These are phyloP conservation scores for Andrena camellia DNA, from an alignment of 2,888 invertebrate species.

Conservation along the genomic window DNA sequence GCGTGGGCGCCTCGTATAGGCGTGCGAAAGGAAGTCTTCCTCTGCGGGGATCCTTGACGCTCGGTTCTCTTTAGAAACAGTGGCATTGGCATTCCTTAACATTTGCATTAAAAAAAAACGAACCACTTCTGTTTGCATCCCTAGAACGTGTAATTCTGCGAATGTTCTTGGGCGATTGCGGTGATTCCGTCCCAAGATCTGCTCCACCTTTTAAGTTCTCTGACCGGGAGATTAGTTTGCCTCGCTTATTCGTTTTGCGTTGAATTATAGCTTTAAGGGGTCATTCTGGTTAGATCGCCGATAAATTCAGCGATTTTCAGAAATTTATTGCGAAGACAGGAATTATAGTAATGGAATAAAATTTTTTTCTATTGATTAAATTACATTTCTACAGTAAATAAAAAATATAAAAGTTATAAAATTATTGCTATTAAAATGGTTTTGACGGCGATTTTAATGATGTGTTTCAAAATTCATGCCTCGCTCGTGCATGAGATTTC, in stretches of 20 bases:
- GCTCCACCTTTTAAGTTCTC: not conserved
- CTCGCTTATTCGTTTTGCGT: not conserved
- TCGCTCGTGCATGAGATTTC: no score
- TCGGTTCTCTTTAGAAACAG: not conserved
- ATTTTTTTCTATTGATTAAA: no score
- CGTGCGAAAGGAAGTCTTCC: constrained; percentile 64
- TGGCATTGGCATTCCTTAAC: not conserved
- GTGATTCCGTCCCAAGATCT: not conserved
- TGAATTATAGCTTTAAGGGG: not conserved
- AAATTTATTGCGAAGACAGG: no score
- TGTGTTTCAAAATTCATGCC: no score
- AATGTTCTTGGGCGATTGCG: not conserved
- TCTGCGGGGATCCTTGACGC: constrained; percentile 46
- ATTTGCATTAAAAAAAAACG: no score
- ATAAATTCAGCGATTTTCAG: no score
- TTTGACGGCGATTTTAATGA: no score
- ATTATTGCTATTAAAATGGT: no score
- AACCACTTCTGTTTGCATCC: not conserved
- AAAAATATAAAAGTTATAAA: no score
- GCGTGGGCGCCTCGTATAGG: constrained; percentile 59
- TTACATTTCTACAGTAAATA: no score
- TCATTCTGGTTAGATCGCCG: no score
- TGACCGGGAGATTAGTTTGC: not conserved
- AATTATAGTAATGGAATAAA: no score
- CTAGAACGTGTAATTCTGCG: not conserved